Conservation (phyloP, 1,140 invertebrate species). For the Conus betulinus region DNA sequence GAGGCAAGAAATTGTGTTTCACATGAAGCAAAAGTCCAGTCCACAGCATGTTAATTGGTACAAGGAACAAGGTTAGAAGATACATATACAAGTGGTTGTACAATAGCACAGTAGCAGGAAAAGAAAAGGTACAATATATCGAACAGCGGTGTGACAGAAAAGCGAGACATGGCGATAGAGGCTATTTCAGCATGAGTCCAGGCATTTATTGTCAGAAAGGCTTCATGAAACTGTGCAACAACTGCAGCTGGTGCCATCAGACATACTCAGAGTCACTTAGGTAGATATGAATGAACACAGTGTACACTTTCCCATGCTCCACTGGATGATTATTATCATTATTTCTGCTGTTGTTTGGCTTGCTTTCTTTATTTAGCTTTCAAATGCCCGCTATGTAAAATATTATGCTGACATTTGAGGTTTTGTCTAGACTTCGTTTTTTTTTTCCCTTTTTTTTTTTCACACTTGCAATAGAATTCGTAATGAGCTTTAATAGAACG, state of each 20-base stretch:
- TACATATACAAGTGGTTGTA: not conserved
- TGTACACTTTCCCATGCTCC: too few relatives aligned
- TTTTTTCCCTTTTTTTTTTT: too few relatives aligned
- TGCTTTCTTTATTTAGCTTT: too few relatives aligned
- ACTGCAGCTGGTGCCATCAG: not conserved
- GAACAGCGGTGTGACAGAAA: not conserved
- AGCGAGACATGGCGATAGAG: constrained; percentile 4
- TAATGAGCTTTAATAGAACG: too few relatives aligned
- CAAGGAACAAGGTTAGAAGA: constrained; percentile 16
- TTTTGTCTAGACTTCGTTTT: too few relatives aligned
- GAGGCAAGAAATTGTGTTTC: not conserved
- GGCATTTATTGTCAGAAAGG: not conserved
- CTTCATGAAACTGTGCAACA: constrained; percentile 24
- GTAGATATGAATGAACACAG: too few relatives aligned
- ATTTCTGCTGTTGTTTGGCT: too few relatives aligned
- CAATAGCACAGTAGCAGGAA: constrained; percentile 1
- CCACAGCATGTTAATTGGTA: constrained; percentile 5
- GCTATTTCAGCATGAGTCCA: not conserved
- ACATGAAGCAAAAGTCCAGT: constrained; percentile 4
- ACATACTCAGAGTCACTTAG: too few relatives aligned
- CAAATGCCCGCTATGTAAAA: too few relatives aligned
- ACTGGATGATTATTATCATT: too few relatives aligned
- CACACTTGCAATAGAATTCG: too few relatives aligned
- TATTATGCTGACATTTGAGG: too few relatives aligned
- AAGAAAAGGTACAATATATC: not conserved